A percentile compares a stretch with the other conserved stretches of the same genome.
Conservation (phyloP, 2,113 vertebrate species). For the Ctenodactylus gundi region DNA sequence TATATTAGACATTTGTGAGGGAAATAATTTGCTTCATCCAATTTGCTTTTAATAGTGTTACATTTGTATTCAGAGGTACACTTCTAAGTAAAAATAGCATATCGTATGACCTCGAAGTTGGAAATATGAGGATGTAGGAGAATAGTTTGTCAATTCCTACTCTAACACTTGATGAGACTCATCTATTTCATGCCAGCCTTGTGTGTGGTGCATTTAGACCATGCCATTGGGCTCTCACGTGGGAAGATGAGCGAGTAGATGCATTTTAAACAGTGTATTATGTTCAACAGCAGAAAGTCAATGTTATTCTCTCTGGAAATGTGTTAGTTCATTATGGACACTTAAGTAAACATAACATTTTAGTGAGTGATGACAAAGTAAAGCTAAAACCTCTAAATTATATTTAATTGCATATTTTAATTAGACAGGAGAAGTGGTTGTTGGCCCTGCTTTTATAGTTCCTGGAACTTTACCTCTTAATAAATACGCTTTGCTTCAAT, state of each 20-base stretch:
- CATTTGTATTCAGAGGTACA: neutral
- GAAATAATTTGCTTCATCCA: neutral
- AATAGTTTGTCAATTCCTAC: neutral
- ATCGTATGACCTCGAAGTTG: neutral
- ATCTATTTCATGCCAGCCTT: neutral
- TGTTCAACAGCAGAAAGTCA: neutral
- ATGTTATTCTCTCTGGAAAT: neutral
- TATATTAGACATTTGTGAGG: neutral
- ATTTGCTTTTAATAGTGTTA: neutral
- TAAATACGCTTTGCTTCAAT: conserved; percentile 44
- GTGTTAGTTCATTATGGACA: neutral
- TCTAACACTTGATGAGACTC: neutral
- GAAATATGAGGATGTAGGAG: neutral
- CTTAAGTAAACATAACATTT: neutral
- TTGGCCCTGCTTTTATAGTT: conserved; percentile 38
- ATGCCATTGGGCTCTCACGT: neutral
- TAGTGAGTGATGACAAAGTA: neutral
- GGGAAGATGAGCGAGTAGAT: neutral
- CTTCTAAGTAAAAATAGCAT: neutral
- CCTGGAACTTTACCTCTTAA: conserved; percentile 65
- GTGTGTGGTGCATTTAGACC: neutral
- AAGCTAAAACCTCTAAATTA: conserved; percentile 33
- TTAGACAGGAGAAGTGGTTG: conserved; percentile 3
- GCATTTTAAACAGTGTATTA: neutral
- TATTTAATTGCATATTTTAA: neutral